phyloP scores from a whole-genome alignment of 2,113 vertebrate species.

The Drymodes brunneopygia region DNA sequence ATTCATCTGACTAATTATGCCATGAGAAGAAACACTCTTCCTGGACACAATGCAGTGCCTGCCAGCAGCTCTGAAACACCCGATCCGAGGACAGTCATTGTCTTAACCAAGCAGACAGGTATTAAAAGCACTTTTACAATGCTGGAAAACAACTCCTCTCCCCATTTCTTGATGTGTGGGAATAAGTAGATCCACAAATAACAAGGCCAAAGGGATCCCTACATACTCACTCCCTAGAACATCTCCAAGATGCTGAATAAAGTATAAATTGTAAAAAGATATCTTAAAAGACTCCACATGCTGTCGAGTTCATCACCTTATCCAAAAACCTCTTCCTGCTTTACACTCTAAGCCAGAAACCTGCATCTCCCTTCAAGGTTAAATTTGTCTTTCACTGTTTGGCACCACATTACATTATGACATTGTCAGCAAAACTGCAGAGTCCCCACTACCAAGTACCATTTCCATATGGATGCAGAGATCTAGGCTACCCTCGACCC shows the following conservation, averaged over 20 bases:
- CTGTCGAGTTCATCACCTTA: not conserved
- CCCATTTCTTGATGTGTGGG: not conserved
- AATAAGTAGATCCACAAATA: not conserved
- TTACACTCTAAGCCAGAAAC: not conserved
- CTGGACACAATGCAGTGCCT: not conserved
- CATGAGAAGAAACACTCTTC: not conserved
- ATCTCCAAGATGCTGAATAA: not conserved
- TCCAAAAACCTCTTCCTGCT: not conserved
- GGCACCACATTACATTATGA: not conserved
- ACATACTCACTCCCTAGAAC: not conserved
- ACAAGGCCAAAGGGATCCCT: not conserved
- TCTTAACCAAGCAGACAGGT: not conserved
- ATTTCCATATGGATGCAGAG: not conserved
- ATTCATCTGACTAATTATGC: not conserved
- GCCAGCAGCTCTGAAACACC: not conserved
- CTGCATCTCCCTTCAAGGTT: not conserved
- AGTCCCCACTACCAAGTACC: not conserved
- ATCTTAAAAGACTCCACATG: not conserved
- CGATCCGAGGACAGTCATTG: fast-evolving
- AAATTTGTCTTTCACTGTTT: not conserved
- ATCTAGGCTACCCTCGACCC: not conserved
- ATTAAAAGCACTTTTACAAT: not conserved
- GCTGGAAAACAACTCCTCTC: not conserved
- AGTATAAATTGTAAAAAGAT: not conserved
- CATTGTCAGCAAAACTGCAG: not conserved